Evolutionary conservation across 2,888 invertebrate genomes (phyloP).

Genomic region (Nemotelus nigrinus): DNA sequence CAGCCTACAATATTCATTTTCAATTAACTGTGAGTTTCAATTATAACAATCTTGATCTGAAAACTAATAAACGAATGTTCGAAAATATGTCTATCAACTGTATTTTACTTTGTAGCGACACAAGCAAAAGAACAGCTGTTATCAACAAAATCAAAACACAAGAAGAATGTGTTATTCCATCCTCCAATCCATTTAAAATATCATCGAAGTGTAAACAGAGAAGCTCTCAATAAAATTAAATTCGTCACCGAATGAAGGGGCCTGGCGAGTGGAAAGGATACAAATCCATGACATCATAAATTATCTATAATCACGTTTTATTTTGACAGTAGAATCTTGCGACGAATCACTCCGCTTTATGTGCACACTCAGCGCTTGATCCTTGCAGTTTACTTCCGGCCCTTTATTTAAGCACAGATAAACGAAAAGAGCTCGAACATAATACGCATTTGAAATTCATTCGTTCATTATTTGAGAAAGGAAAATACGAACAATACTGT

Average conservation of each 20-base stretch:
- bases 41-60: too few species aligned
- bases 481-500: slow-evolving; percentile 34
- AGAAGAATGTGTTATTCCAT: background rate
- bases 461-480: slow-evolving; percentile 6
- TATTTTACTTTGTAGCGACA: background rate
- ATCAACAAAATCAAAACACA: slow-evolving; percentile 33
- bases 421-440: slow-evolving; percentile 8
- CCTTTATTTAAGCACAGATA: slow-evolving; percentile 25
- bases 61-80: background rate
- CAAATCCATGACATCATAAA: slow-evolving; percentile 64
- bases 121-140: slow-evolving; percentile 31
- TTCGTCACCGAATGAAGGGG: background rate
- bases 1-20: too few species aligned
- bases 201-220: slow-evolving; percentile 35
- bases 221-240: slow-evolving; percentile 41
- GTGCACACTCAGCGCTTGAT: slow-evolving; percentile 29
- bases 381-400: slow-evolving; percentile 42
- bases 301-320: slow-evolving; percentile 65
- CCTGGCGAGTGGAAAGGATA: slow-evolving; percentile 18
- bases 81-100: background rate
- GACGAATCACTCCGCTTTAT: slow-evolving; percentile 25
- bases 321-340: slow-evolving; percentile 61
- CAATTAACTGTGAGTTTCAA: too few species aligned
- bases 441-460: slow-evolving; percentile 32
- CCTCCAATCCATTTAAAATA: slow-evolving; percentile 12